These are phyloP conservation scores for Drosophila mettleri DNA, from an alignment of 2,888 invertebrate genomes.

Conservation along the genomic window DNA sequence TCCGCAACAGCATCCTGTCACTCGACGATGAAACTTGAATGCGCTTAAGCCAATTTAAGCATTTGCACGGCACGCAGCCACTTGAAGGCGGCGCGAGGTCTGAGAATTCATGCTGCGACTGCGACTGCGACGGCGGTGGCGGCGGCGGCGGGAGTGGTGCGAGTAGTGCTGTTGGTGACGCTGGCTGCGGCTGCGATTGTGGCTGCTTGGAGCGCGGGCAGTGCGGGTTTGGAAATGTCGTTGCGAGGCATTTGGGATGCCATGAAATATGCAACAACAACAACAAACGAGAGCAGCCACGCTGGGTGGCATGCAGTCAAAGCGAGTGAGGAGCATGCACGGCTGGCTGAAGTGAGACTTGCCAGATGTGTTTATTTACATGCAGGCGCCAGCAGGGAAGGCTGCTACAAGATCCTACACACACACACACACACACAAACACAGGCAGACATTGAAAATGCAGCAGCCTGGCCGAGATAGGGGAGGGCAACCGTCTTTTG, in stretches of 20 bases:
- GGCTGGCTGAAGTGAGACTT: constrained; percentile 4
- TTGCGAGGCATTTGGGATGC: constrained; percentile 54
- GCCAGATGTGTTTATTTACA: constrained; percentile 44
- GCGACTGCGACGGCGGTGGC: background rate
- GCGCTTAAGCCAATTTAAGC: constrained; percentile 64
- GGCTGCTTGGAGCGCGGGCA: background rate
- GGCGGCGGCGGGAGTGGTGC: background rate
- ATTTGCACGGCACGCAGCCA: constrained; percentile 57
- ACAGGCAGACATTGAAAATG: constrained; percentile 16
- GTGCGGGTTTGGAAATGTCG: background rate
- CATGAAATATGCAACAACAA: constrained; percentile 70
- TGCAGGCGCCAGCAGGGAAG: constrained; percentile 41
- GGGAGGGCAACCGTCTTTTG: constrained; percentile 8
- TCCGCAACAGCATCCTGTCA: constrained; percentile 13
- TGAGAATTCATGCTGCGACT: constrained; percentile 18
- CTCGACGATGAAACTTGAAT: constrained; percentile 21
- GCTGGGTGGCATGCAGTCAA: background rate
- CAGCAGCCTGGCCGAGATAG: constrained; percentile 13
- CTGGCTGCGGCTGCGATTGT: background rate
- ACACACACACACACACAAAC: constrained; percentile 1
- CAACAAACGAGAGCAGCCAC: constrained; percentile 10
- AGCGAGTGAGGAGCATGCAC: constrained; percentile 6
- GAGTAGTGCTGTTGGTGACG: too few species aligned
- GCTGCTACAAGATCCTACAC: constrained; percentile 11
- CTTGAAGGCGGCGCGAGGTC: constrained; percentile 42